phyloP scores from a whole-genome alignment of 1,140 invertebrate species.

The Apocrypta bakeri region DNA sequence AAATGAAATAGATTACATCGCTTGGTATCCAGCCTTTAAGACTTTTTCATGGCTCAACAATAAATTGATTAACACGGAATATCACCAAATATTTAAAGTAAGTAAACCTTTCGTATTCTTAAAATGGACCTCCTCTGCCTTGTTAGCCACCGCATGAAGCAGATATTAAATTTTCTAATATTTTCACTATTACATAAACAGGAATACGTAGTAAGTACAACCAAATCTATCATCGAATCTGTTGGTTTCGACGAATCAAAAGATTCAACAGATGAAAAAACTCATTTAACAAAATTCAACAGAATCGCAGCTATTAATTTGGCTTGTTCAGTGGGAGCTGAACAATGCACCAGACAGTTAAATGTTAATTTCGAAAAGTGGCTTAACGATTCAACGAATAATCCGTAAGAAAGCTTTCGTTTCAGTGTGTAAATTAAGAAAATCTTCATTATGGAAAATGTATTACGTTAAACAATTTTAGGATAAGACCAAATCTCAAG shows the following conservation, averaged over 20 bases:
- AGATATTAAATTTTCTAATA: no score
- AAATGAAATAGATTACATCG: conserved; percentile 78
- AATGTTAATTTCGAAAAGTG: conserved; percentile 79
- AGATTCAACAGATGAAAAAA: conserved; percentile 67
- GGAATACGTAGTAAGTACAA: conserved; percentile 23
- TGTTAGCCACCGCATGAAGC: no score
- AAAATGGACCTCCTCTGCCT: no score
- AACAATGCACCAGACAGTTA: conserved; percentile 78
- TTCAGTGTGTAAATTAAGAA: no score
- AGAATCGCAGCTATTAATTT: conserved; percentile 78
- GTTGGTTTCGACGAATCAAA: conserved; percentile 43
- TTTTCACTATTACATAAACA: conserved; percentile 32
- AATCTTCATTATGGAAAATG: no score
- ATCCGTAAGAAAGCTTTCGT: conserved; percentile 39
- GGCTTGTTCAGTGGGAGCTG: conserved; percentile 80
- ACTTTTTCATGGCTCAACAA: conserved; percentile 53
- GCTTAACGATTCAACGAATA: conserved; percentile 73
- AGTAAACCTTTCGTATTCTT: not conserved
- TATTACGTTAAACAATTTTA: conserved; percentile 43
- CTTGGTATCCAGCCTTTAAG: conserved; percentile 79
- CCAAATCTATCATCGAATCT: conserved; percentile 21
- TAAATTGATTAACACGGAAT: conserved; percentile 41
- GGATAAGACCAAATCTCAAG: conserved; percentile 77
- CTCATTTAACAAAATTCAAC: conserved; percentile 78
- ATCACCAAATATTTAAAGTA: conserved; percentile 50